Evolutionary conservation across 2,113 vertebrate species (phyloP).

Genomic region (Cyanoderma ruficeps): DNA sequence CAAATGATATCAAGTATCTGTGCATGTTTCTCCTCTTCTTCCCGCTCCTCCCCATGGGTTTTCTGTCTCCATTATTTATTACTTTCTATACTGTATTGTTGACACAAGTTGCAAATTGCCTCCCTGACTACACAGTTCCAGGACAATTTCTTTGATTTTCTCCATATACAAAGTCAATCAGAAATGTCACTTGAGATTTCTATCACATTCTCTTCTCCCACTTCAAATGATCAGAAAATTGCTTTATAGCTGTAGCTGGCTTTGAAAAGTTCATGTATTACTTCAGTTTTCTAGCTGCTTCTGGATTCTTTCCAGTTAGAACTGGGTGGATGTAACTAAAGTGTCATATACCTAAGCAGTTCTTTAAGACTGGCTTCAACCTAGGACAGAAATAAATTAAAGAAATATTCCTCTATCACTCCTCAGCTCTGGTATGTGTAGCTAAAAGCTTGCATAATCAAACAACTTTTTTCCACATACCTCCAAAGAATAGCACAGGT

Average conservation of each 20-base stretch:
- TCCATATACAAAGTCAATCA: background rate
- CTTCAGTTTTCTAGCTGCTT: background rate
- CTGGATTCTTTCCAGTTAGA: background rate
- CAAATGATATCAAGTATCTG: background rate
- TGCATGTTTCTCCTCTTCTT: background rate
- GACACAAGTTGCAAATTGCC: background rate
- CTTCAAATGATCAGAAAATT: background rate
- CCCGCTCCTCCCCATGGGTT: background rate
- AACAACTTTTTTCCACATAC: background rate
- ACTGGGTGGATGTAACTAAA: background rate
- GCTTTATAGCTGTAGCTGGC: background rate
- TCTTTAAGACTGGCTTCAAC: background rate
- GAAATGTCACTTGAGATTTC: background rate
- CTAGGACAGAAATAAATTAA: background rate
- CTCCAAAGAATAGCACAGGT: background rate
- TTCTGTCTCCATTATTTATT: background rate
- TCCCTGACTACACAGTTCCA: background rate
- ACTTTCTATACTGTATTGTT: background rate
- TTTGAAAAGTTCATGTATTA: background rate
- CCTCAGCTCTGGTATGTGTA: background rate
- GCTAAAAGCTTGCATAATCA: background rate
- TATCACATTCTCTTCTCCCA: background rate
- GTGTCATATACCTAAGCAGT: background rate
- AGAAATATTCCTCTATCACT: background rate
- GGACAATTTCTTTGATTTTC: background rate